These are phyloP conservation scores for Melanocharis versteri DNA, from an alignment of 2,113 vertebrate genomes.

Conservation along the genomic window DNA sequence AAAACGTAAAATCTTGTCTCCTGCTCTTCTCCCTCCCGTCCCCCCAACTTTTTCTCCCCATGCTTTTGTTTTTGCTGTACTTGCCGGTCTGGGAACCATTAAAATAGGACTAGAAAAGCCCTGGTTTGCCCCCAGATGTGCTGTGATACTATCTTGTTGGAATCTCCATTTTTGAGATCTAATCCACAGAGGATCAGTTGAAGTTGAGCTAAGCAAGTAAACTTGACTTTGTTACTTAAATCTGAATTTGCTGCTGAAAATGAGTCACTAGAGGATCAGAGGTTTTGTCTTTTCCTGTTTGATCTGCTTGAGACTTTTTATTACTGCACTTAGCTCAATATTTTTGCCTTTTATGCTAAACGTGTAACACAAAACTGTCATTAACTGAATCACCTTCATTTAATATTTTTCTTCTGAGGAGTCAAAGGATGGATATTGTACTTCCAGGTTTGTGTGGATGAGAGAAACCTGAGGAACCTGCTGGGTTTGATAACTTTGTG, in stretches of 20 bases:
- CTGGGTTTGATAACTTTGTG: background rate
- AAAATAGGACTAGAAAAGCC: background rate
- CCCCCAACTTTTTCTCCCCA: background rate
- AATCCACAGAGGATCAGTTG: background rate
- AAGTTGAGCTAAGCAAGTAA: background rate
- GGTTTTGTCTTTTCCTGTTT: background rate
- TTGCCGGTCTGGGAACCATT: constrained; percentile 2
- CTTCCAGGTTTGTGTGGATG: background rate
- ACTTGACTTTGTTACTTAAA: background rate
- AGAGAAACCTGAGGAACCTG: background rate
- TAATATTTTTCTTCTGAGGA: background rate
- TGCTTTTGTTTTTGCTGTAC: background rate
- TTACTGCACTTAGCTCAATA: background rate
- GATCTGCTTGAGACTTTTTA: background rate
- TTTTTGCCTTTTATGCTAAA: background rate
- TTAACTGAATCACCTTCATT: background rate
- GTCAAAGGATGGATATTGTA: background rate
- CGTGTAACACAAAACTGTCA: background rate
- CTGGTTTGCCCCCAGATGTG: background rate
- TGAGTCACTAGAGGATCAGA: background rate
- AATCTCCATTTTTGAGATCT: background rate
- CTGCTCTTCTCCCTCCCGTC: rapidly evolving
- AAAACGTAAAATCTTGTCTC: background rate
- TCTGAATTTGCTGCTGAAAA: background rate
- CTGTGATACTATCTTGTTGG: background rate